Percentiles rank a stretch among this genome's conserved stretches.
Conservation (phyloP, 2,888 invertebrate species). For the Drosophila paranaensis region DNA sequence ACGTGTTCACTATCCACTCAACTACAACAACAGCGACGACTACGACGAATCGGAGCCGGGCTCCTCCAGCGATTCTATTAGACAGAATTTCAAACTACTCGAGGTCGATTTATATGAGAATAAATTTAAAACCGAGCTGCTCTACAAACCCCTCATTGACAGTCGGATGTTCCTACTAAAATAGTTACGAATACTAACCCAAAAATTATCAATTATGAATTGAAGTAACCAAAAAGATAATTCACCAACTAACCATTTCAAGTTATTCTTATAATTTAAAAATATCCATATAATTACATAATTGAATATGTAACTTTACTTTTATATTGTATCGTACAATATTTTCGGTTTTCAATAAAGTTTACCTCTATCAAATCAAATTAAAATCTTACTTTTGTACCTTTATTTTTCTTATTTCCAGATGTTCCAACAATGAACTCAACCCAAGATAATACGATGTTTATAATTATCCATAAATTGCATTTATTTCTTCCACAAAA, state of each 20-base stretch:
- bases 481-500: conserved; percentile 76
- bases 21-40: conserved; percentile 13
- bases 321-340: background rate
- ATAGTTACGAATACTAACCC: background rate
- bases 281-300: conserved; percentile 24
- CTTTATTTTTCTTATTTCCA: background rate
- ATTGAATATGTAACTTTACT: conserved; percentile 40
- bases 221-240: background rate
- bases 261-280: conserved; percentile 3
- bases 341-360: conserved; percentile 15
- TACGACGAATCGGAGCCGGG: background rate
- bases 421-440: background rate
- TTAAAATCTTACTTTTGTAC: too few relatives aligned
- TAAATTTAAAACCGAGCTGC: conserved; percentile 15
- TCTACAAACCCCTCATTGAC: conserved; percentile 55
- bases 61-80: conserved; percentile 6
- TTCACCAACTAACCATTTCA: background rate
- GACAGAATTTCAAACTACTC: conserved; percentile 22
- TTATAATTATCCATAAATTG: conserved; percentile 74
- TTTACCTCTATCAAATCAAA: background rate
- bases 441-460: conserved; percentile 11
- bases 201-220: background rate
- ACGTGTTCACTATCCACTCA: conserved; percentile 59
- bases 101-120: conserved; percentile 57
- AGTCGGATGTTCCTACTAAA: conserved; percentile 27